Conservation (phyloP, 2,888 invertebrate genomes). For the Mythimna pallens region DNA sequence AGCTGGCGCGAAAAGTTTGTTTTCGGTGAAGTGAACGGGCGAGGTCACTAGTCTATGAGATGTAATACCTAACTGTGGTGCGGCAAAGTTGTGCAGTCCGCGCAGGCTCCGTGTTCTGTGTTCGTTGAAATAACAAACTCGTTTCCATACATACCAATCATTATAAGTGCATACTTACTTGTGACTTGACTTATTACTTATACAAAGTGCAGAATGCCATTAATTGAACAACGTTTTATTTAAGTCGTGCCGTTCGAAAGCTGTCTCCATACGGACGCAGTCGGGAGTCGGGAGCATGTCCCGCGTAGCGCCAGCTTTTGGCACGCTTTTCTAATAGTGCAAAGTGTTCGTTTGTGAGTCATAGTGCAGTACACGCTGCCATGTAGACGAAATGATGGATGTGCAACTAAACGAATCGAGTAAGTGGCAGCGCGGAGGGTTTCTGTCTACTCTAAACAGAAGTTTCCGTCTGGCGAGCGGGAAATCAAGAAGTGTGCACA, state of each 20-base stretch:
- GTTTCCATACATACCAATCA: conserved; percentile 67
- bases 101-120: conserved; percentile 78
- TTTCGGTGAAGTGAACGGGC: conserved; percentile 77
- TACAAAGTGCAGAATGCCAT: conserved; percentile 58
- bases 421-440: conserved; percentile 87
- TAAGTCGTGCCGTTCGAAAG: conserved; percentile 27
- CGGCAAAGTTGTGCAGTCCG: conserved; percentile 71
- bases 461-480: conserved; percentile 85
- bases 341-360: conserved; percentile 82
- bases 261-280: conserved; percentile 62
- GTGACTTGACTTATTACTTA: conserved; percentile 53
- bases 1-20: conserved; percentile 70
- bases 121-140: conserved; percentile 76
- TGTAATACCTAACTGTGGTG: conserved; percentile 59
- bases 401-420: conserved; percentile 82
- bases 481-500: conserved; percentile 78
- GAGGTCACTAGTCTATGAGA: conserved; percentile 75
- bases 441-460: conserved; percentile 86
- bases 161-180: conserved; percentile 64
- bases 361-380: conserved; percentile 74
- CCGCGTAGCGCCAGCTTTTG: conserved; percentile 78
- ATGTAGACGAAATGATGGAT: conserved; percentile 87
- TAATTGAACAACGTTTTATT: conserved; percentile 65
- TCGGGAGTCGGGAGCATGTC: conserved; percentile 63
- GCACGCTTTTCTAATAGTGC: conserved; percentile 78